These are phyloP conservation scores for Noctilio leporinus DNA, from an alignment of 2,113 vertebrate species.

Conservation along the genomic window DNA sequence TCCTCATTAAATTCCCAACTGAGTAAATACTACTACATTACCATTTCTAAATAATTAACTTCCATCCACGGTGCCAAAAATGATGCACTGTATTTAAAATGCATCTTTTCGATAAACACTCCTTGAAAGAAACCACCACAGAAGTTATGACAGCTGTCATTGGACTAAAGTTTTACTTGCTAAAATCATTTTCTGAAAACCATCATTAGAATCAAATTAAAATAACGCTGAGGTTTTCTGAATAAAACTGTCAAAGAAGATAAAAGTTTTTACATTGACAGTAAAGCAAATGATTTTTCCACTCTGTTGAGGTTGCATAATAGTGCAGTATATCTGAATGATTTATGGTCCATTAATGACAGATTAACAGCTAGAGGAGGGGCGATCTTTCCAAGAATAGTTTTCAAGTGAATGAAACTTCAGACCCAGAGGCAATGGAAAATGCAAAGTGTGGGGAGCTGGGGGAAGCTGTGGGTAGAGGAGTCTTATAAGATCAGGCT, in stretches of 20 bases:
- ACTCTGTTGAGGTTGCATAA: constrained; percentile 72
- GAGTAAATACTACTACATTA: constrained; percentile 42
- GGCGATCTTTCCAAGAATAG: constrained; percentile 43
- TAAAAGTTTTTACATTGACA: constrained; percentile 76
- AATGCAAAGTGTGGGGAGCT: constrained; percentile 7
- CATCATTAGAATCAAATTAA: constrained; percentile 76
- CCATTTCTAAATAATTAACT: constrained; percentile 55
- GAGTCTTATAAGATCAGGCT: background rate
- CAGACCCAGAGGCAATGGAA: constrained; percentile 29
- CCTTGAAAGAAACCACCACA: constrained; percentile 60
- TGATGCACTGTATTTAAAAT: constrained; percentile 40
- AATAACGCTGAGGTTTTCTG: constrained; percentile 74
- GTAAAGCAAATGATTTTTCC: constrained; percentile 76
- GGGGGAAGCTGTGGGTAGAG: background rate
- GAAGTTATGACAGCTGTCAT: constrained; percentile 63
- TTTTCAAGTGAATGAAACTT: constrained; percentile 49
- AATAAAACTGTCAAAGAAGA: constrained; percentile 79
- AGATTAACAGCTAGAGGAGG: constrained; percentile 67
- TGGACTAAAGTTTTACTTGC: constrained; percentile 63
- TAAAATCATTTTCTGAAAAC: constrained; percentile 68
- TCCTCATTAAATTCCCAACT: constrained; percentile 21
- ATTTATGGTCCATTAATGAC: constrained; percentile 69
- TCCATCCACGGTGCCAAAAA: constrained; percentile 30
- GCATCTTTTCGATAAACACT: constrained; percentile 61
- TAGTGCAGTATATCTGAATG: constrained; percentile 69